A percentile compares a stretch with the other conserved stretches of the same genome.
Conservation (phyloP, 2,888 invertebrate genomes). For the Chymomyza caudatula region DNA sequence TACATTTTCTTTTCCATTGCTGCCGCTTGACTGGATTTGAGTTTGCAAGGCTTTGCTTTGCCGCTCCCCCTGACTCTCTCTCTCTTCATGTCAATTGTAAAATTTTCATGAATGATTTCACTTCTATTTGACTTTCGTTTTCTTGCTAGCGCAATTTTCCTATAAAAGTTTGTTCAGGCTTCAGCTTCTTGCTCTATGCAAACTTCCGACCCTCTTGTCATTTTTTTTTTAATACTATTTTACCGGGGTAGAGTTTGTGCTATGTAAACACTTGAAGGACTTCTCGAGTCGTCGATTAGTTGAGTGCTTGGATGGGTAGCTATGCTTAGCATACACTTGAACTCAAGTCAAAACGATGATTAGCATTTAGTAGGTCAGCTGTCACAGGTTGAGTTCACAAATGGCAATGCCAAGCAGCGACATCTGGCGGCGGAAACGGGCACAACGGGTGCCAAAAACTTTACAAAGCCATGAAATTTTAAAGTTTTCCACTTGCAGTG, state of each 20-base stretch:
- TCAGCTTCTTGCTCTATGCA: background rate
- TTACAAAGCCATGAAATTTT: conserved; percentile 15
- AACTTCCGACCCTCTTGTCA: background rate
- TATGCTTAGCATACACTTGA: conserved; percentile 23
- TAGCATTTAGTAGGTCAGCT: conserved; percentile 70
- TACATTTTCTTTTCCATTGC: background rate
- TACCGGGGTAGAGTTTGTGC: conserved; percentile 17
- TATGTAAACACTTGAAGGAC: conserved; percentile 11
- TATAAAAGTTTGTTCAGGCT: background rate
- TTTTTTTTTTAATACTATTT: conserved; percentile 2
- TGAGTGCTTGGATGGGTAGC: background rate
- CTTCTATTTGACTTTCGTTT: conserved; percentile 59
- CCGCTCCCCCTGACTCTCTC: background rate
- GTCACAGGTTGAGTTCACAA: conserved; percentile 9
- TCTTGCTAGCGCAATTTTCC: conserved; percentile 10
- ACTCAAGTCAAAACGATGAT: conserved; percentile 51
- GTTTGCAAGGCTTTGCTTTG: conserved; percentile 9
- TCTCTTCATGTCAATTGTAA: conserved; percentile 54
- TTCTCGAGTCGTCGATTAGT: conserved; percentile 1
- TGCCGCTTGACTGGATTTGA: background rate
- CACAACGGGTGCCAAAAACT: background rate
- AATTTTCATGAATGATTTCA: conserved; percentile 70
- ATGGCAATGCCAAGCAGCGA: conserved; percentile 12
- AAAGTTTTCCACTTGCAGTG: conserved; percentile 34
- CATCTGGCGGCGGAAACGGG: conserved; percentile 26